Conservation (phyloP, 2,888 invertebrate genomes). For the Melieria crassipennis region DNA sequence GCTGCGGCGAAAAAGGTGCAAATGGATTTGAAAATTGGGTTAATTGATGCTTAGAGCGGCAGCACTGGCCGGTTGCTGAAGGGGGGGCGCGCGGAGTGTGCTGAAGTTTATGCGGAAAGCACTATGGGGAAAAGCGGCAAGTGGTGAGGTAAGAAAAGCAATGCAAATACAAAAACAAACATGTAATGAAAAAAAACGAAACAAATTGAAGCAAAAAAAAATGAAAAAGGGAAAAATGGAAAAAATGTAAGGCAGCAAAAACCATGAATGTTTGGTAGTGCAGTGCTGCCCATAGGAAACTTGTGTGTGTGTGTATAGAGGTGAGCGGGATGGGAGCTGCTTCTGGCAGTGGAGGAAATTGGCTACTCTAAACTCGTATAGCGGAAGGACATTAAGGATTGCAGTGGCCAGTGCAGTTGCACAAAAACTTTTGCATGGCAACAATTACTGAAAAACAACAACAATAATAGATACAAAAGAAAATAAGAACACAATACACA, state of each 20-base stretch:
- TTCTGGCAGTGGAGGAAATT: too few species aligned
- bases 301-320: too few species aligned
- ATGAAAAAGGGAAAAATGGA: not conserved
- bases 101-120: too few species aligned
- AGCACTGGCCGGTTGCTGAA: not conserved
- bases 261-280: not conserved
- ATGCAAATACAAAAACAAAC: conserved; percentile 6
- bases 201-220: conserved; percentile 7
- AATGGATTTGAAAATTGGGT: conserved; percentile 49
- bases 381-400: too few species aligned
- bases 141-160: conserved; percentile 10
- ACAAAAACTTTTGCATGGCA: too few species aligned
- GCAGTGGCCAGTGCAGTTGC: too few species aligned
- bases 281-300: not conserved
- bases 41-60: conserved; percentile 49
- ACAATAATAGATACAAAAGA: not conserved
- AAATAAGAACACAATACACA: conserved; percentile 38
- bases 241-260: not conserved
- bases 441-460: too few species aligned
- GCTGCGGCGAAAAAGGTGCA: conserved; percentile 37
- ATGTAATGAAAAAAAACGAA: conserved; percentile 19
- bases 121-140: not conserved
- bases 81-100: not conserved
- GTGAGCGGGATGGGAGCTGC: too few species aligned
- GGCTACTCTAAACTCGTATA: too few species aligned